phyloP scores from a whole-genome alignment of 2,888 invertebrate genomes.

The Protodeltote pygarga region DNA sequence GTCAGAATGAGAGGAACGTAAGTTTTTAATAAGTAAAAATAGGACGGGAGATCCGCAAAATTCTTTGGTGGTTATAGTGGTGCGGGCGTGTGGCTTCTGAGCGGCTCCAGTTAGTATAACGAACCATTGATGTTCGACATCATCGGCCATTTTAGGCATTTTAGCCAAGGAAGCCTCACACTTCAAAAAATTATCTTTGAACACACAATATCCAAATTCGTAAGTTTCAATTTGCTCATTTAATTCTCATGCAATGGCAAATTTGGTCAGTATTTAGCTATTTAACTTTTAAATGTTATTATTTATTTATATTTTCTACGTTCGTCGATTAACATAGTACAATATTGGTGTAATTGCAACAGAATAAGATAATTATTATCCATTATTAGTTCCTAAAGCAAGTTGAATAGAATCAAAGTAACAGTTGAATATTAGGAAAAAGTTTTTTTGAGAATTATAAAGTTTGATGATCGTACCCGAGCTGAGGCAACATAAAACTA shows the following conservation, averaged over 20 bases:
- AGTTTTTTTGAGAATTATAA: constrained; percentile 3
- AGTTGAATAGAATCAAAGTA: too few species aligned
- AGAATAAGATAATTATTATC: too few species aligned
- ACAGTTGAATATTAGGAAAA: constrained; percentile 12
- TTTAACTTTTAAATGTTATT: too few species aligned
- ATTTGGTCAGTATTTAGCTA: too few species aligned
- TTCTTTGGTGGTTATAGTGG: constrained; percentile 73
- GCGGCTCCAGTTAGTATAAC: constrained; percentile 10
- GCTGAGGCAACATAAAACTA: too few species aligned
- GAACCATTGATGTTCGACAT: constrained; percentile 26
- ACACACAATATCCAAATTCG: constrained; percentile 6
- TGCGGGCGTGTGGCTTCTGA: constrained; percentile 50
- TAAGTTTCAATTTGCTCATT: background rate
- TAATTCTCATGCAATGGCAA: too few species aligned
- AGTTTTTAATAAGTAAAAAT: constrained; percentile 69
- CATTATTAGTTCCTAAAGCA: too few species aligned
- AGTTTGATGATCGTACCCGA: too few species aligned
- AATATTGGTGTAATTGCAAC: too few species aligned
- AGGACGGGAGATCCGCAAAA: constrained; percentile 77
- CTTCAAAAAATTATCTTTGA: constrained; percentile 5
- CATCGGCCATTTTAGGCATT: constrained; percentile 11
- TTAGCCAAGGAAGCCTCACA: background rate
- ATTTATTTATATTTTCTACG: too few species aligned
- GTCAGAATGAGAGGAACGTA: constrained; percentile 77
- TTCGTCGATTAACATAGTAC: too few species aligned